Evolutionary conservation across 1,140 invertebrate species (phyloP).

Genomic region (Drosophila nigromelanica): DNA sequence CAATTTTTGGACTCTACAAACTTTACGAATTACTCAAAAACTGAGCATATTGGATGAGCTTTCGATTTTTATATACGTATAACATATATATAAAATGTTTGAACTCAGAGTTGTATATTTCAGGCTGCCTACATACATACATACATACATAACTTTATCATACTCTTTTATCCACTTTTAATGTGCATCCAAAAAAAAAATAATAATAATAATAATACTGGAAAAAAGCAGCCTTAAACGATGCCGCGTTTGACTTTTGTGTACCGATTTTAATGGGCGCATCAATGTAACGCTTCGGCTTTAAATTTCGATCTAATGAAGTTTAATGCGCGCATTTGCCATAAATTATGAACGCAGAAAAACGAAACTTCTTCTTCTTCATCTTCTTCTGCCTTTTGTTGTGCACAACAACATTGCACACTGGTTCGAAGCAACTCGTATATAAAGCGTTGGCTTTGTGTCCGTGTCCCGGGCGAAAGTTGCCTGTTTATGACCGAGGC

Average conservation of each 20-base stretch:
- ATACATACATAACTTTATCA: background rate
- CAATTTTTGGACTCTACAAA: too few relatives aligned
- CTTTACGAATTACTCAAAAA: too few relatives aligned
- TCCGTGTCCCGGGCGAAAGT: constrained; percentile 51
- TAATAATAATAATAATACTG: too few relatives aligned
- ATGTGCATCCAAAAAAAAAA: background rate
- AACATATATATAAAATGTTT: too few relatives aligned
- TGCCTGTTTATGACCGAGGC: constrained; percentile 46
- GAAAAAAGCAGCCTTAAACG: constrained; percentile 15
- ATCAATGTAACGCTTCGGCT: constrained; percentile 52
- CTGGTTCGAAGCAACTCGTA: constrained; percentile 13
- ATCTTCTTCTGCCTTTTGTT: constrained; percentile 61
- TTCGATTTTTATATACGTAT: too few relatives aligned
- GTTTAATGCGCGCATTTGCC: constrained; percentile 80
- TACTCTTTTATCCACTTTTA: background rate
- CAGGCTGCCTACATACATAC: too few relatives aligned
- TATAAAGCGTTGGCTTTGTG: constrained; percentile 55
- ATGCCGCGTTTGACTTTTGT: constrained; percentile 23
- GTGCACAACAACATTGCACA: constrained; percentile 46
- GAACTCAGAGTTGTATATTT: too few relatives aligned
- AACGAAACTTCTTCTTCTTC: constrained; percentile 48
- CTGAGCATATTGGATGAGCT: too few relatives aligned
- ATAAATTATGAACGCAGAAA: constrained; percentile 67
- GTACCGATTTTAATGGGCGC: constrained; percentile 42
- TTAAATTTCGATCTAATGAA: constrained; percentile 83